phyloP scores from a whole-genome alignment of 2,113 vertebrate species.

The Platysternon megacephalum region DNA sequence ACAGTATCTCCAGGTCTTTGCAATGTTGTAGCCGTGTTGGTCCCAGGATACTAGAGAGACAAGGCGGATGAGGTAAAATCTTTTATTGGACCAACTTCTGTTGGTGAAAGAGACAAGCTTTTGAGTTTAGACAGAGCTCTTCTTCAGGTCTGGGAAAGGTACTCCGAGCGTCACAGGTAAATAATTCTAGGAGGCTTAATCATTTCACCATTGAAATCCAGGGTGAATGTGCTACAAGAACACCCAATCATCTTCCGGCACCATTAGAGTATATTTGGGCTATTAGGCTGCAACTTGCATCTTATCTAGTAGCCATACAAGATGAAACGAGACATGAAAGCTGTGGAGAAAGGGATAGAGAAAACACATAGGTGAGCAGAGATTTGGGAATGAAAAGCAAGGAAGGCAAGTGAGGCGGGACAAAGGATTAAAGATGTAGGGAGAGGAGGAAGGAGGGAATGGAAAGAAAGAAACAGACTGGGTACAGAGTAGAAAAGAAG shows the following conservation, averaged over 20 bases:
- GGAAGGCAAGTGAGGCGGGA: not conserved
- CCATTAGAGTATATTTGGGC: rapidly evolving
- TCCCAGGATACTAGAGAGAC: too few relatives aligned
- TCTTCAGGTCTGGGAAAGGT: too few relatives aligned
- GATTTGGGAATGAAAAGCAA: not conserved
- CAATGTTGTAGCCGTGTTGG: not conserved
- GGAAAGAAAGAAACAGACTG: not conserved
- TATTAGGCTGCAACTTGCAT: not conserved
- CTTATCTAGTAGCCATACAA: not conserved
- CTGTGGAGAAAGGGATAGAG: not conserved
- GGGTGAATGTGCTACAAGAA: not conserved
- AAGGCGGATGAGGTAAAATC: too few relatives aligned
- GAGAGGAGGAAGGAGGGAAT: not conserved
- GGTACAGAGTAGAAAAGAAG: not conserved
- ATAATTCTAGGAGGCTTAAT: too few relatives aligned
- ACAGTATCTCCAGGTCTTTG: not conserved
- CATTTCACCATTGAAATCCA: not conserved
- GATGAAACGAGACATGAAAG: not conserved
- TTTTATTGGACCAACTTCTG: too few relatives aligned
- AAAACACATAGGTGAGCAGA: not conserved
- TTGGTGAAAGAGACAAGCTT: too few relatives aligned
- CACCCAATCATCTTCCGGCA: rapidly evolving
- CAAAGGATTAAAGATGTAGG: rapidly evolving
- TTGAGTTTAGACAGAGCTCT: too few relatives aligned
- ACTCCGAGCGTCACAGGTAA: too few relatives aligned